Base-by-base conservation (phyloP, 2,888 invertebrate species). In the Euzophera pinguis region DNA sequence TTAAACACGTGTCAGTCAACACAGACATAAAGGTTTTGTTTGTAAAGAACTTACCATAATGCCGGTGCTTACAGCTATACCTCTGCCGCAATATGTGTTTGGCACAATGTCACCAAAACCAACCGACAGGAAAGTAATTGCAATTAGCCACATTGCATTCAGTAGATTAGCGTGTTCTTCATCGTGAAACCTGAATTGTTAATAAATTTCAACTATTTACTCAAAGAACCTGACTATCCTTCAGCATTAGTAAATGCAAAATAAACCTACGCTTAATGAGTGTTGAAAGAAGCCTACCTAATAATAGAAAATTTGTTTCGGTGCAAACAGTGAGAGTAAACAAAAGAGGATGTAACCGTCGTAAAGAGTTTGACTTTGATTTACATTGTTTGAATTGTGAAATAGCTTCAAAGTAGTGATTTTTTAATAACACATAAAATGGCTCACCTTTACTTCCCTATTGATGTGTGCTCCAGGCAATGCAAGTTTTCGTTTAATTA, bases 61-160 rank as follows among this genome's bases (percentile, higher is more conserved):
- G 84, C 99, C 99, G 74, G 99, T 99, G 91, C 97, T 97, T 84
- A 99, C 98, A 81, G 99, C 98, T 86, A 99, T 99, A 84, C 98
- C 98, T 90, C 99, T 93, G 81, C 99, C 99, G 92, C 99, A 99
- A 93, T 99, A 99, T 69, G 99, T 99, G 92, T 99, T 99, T 86
- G 99, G 99, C 85, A 99, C 99, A 87, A 99, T 98, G 92, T 99
- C 99, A 84, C 99, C 99, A 92, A 99, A 99, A 86, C 99, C 99
- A 81, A 99, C 98, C 92, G 99, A 99, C 84, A 99, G 95, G 93
- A 99, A 99, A 78, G 99, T 99, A 84, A 99, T 99, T 81, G 99
- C 98, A 90, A 99, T 99, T 91, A 99, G 95, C 99, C 99, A 99
- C 97, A 99, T 98, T 78, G 99, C 98, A 93, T 99, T 99, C 88